Percentiles rank a stretch among this genome's conserved stretches.
Conservation (phyloP, 2,113 vertebrate genomes). For the Notiomystis cincta region DNA sequence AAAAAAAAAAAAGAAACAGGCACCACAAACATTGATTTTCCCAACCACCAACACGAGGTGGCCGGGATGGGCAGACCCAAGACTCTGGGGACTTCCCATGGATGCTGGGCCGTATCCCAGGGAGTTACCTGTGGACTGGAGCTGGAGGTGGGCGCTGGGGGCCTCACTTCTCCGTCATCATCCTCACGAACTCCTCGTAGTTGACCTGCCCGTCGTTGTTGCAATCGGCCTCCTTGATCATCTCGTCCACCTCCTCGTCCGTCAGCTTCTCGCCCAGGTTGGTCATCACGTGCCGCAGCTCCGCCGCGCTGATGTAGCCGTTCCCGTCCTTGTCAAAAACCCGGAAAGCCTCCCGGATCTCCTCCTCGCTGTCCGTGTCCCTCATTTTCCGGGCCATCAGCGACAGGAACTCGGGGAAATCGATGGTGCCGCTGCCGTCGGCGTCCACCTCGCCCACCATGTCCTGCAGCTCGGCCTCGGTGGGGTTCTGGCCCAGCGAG, state of each 20-base stretch:
- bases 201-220: slow-evolving; percentile 44
- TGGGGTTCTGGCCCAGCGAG: slow-evolving; percentile 85
- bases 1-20: neutral
- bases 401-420: slow-evolving; percentile 61
- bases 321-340: slow-evolving; percentile 69
- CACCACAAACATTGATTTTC: fast-evolving
- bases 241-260: slow-evolving; percentile 47
- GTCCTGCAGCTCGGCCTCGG: slow-evolving; percentile 81
- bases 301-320: slow-evolving; percentile 37
- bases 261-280: slow-evolving; percentile 59
- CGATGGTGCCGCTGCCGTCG: slow-evolving; percentile 75
- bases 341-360: slow-evolving; percentile 71
- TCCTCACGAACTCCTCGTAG: slow-evolving; percentile 56
- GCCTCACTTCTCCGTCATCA: slow-evolving; percentile 60
- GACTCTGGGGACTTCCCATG: neutral
- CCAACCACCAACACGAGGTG: neutral
- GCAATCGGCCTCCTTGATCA: slow-evolving; percentile 55
- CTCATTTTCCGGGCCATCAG: slow-evolving; percentile 71
- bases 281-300: slow-evolving; percentile 62
- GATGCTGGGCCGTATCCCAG: fast-evolving
- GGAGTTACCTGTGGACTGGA: neutral
- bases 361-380: slow-evolving; percentile 69
- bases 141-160: fast-evolving
- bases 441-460: slow-evolving; percentile 84
- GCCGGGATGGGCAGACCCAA: fast-evolving